Evolutionary conservation across 1,140 invertebrate genomes (phyloP).

Genomic region (Drosophila baimaii): DNA sequence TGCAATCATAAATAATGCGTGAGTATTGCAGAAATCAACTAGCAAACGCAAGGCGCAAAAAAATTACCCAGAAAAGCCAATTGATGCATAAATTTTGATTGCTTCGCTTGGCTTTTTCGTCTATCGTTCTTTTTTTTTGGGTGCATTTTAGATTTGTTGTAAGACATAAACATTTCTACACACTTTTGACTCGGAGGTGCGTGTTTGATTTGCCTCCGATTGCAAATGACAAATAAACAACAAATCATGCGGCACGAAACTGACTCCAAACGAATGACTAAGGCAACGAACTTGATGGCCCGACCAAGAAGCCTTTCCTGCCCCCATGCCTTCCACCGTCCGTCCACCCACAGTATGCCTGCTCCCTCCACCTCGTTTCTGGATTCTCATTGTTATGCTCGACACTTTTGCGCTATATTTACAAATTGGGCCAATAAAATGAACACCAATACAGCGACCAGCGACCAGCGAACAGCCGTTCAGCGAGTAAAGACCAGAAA

Average conservation of each 20-base stretch:
- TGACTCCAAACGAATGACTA: constrained; percentile 65
- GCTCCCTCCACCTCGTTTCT: constrained; percentile 3
- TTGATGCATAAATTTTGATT: constrained; percentile 78
- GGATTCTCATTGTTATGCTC: constrained; percentile 74
- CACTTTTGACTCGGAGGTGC: constrained; percentile 70
- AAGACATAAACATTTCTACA: constrained; percentile 79
- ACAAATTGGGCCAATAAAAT: constrained; percentile 83
- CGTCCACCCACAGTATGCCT: constrained; percentile 7
- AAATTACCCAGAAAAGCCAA: constrained; percentile 38
- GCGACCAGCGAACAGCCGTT: constrained; percentile 1
- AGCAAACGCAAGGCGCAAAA: constrained; percentile 6
- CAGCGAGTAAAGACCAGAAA: constrained; percentile 48
- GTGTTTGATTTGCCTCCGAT: constrained; percentile 78
- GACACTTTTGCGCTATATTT: constrained; percentile 81
- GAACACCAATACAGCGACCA: constrained; percentile 58
- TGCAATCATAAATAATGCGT: constrained; percentile 84
- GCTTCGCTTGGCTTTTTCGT: constrained; percentile 21
- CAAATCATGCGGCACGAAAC: constrained; percentile 79
- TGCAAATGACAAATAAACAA: constrained; percentile 80
- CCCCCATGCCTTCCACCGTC: neutral
- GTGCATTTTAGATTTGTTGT: constrained; percentile 63
- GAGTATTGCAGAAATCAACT: constrained; percentile 56
- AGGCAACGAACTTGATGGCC: constrained; percentile 73
- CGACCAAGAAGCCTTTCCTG: constrained; percentile 49
- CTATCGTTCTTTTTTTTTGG: constrained; percentile 28